Base-by-base conservation (phyloP, 2,113 vertebrate genomes). In the Leucopternis melanops region DNA sequence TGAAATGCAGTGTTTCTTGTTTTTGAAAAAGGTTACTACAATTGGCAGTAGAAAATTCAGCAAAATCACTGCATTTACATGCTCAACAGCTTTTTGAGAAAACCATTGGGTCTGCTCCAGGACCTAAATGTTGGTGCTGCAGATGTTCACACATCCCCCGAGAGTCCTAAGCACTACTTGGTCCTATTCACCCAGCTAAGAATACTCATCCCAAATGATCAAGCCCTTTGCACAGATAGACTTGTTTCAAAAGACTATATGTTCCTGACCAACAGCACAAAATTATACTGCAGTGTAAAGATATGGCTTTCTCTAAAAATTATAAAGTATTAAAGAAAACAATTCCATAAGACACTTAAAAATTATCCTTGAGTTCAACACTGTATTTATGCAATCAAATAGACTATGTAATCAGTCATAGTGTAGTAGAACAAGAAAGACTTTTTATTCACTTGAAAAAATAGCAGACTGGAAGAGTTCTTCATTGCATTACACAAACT, bases 391-490 rank as follows among this genome's bases (percentile, higher is more conserved):
- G 67, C 92, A 95, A 95, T 69, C 69, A 92, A 82, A 95, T 20
- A 91, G 67, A 95, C 75, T 79, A 82, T 50, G 47, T 86, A 86
- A 89, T 92, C 86, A 96, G 91, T 73, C 73, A 96, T 87, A 97
- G 47, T 93, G 8, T 54, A 94, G 52, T 44, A 96, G 54, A 96
- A 90, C 66, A 95, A 86, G 73, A 58, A 89, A 82, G 78, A 86
- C 79, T 50, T 96, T 97, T 95, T 94, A 97, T 95, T 96, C 77
- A 95, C 90, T 89, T 96, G 63, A 90, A 97, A 97, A 92, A 96
- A 86, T 73, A 97, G 32, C 77, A 97, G 59, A 94, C 94, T 55
- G 89, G 95, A 98, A 98, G 97, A 97, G 95, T 91, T 97, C 93
- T 96, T 95, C 95, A 96, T 92, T 97, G 91, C 58, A 96, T 96